A percentile compares a stretch with the other conserved stretches of the same genome.
Evolutionary conservation across 2,888 invertebrate species (phyloP).

Genomic region (Poecilobothrus nobilitatus): DNA sequence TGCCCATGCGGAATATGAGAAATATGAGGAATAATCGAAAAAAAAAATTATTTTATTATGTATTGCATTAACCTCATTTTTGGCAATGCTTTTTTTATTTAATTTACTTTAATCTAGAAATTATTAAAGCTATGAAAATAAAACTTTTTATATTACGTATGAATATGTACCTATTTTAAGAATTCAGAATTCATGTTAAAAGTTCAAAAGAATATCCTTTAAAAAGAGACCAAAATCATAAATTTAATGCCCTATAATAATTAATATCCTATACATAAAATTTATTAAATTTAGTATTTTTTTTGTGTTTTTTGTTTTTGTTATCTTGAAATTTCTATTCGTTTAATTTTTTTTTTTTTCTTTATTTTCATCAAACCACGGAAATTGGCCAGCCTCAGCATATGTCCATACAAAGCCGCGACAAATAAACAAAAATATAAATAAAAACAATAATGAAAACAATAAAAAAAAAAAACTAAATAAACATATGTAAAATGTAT

Average conservation of each 20-base stretch:
- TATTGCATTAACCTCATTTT: too few relatives aligned
- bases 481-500: background rate
- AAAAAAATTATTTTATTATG: too few relatives aligned
- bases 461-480: background rate
- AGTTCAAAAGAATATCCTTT: too few relatives aligned
- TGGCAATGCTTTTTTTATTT: too few relatives aligned
- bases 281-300: background rate
- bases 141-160: too few relatives aligned
- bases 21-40: too few relatives aligned
- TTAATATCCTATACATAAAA: background rate
- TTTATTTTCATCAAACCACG: background rate
- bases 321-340: background rate
- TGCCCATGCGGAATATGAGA: too few relatives aligned
- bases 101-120: too few relatives aligned
- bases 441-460: background rate
- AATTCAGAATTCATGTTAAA: too few relatives aligned
- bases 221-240: background rate
- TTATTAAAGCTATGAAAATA: too few relatives aligned
- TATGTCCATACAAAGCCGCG: conserved; percentile 9
- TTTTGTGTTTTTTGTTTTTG: background rate
- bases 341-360: too few relatives aligned
- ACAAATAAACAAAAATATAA: conserved; percentile 8
- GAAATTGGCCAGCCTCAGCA: conserved; percentile 9
- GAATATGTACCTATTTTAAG: too few relatives aligned
- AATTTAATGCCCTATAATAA: background rate